Percentiles rank a stretch among this genome's conserved stretches.
phyloP scores from a whole-genome alignment of 2,113 vertebrate genomes.

The Pheucticus melanocephalus region DNA sequence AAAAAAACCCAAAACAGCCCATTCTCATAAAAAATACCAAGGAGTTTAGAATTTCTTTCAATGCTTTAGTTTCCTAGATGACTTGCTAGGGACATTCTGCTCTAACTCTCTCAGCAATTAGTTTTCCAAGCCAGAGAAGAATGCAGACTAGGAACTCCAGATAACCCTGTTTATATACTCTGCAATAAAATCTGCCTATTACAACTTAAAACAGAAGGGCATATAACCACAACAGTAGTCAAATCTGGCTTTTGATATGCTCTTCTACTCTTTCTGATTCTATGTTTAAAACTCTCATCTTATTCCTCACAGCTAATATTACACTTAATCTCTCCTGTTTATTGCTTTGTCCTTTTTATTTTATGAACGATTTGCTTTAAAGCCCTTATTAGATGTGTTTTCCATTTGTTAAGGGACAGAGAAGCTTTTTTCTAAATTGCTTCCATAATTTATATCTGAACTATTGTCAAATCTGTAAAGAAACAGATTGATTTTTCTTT shows the following conservation, averaged over 20 bases:
- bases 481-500: neutral
- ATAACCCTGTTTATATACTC: neutral
- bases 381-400: neutral
- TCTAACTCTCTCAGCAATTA: neutral
- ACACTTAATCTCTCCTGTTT: neutral
- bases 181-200: neutral
- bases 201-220: neutral
- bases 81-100: neutral
- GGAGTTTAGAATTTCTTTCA: too few relatives aligned
- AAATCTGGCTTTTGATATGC: neutral
- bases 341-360: neutral
- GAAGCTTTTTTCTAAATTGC: neutral
- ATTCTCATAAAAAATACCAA: neutral
- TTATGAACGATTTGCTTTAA: neutral
- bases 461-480: neutral
- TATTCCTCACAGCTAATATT: neutral
- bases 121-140: neutral
- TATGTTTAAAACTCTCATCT: neutral
- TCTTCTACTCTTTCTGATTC: neutral
- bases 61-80: too few relatives aligned
- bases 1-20: accelerated
- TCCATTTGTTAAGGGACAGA: neutral
- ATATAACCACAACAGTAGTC: neutral
- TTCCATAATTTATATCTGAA: neutral
- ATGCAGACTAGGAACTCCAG: neutral